Evolutionary conservation across 2,888 invertebrate genomes (phyloP).

Genomic region (Melitaea athalia): DNA sequence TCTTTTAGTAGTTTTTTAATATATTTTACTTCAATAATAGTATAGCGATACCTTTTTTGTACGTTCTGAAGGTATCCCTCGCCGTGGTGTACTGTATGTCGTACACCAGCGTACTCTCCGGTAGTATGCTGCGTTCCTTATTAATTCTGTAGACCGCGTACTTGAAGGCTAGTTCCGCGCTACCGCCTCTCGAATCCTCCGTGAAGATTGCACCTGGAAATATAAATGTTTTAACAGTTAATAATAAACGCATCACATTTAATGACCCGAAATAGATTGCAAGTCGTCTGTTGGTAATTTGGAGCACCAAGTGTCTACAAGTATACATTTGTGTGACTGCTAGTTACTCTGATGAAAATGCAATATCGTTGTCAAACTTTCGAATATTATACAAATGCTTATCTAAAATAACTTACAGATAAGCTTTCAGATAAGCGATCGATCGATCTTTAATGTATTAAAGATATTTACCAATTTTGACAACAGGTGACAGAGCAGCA

Average conservation of each 20-base stretch:
- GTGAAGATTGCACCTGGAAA: slow-evolving; percentile 94
- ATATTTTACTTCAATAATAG: neutral
- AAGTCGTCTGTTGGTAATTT: no score
- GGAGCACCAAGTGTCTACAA: no score
- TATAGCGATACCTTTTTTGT: slow-evolving; percentile 90
- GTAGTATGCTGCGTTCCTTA: slow-evolving; percentile 90
- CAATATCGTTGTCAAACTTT: no score
- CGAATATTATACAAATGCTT: no score
- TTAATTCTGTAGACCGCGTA: slow-evolving; percentile 97
- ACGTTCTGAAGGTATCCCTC: slow-evolving; percentile 95
- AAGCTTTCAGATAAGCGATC: no score
- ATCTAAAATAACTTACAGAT: no score
- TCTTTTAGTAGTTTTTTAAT: no score
- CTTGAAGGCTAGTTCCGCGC: slow-evolving; percentile 94
- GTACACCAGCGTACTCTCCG: slow-evolving; percentile 94
- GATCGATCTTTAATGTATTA: no score
- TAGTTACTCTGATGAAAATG: no score
- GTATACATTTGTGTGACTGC: no score
- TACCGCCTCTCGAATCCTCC: slow-evolving; percentile 93
- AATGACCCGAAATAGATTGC: no score
- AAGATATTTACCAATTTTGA: slow-evolving; percentile 78
- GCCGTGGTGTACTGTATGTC: slow-evolving; percentile 95
- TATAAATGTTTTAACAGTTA: neutral
- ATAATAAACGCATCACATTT: no score
- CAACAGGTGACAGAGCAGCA: slow-evolving; percentile 74